phyloP scores from a whole-genome alignment of 2,888 invertebrate species.

The Fissipunctia ypsillon region DNA sequence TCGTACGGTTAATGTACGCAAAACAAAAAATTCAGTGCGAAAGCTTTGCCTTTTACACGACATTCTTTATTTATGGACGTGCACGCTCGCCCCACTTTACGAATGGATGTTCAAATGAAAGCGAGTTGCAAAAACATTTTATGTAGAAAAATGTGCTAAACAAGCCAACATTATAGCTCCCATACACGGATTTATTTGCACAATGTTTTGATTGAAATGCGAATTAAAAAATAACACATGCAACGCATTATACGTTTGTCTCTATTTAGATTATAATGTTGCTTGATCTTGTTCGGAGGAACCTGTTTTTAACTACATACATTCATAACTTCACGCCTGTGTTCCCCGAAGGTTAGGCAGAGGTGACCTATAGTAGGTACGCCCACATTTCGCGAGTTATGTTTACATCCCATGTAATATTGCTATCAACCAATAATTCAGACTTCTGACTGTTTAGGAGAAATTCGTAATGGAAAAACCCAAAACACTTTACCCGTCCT shows the following conservation, averaged over 20 bases:
- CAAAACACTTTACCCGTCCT: too few species aligned
- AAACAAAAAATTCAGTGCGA: conserved; percentile 74
- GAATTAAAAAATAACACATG: background rate
- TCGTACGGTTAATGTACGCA: conserved; percentile 71
- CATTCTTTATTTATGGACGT: conserved; percentile 80
- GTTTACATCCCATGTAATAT: too few species aligned
- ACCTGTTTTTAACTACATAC: too few species aligned
- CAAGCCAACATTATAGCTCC: conserved; percentile 41
- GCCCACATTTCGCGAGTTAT: too few species aligned
- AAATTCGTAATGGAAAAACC: too few species aligned
- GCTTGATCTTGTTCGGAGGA: background rate
- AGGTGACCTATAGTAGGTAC: too few species aligned
- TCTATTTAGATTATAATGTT: background rate
- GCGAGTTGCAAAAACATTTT: conserved; percentile 67
- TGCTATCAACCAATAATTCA: too few species aligned
- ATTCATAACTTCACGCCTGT: too few species aligned
- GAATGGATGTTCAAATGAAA: conserved; percentile 79
- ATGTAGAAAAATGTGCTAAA: conserved; percentile 59
- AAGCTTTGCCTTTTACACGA: conserved; percentile 75
- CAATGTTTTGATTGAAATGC: conserved; percentile 31
- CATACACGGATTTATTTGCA: conserved; percentile 31
- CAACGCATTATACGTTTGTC: background rate
- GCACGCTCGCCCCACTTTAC: conserved; percentile 79
- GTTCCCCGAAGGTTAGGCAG: too few species aligned
- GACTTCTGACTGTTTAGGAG: too few species aligned